Evolutionary conservation across 1,140 invertebrate species (phyloP).

Genomic region (Zaprionus ornatus): DNA sequence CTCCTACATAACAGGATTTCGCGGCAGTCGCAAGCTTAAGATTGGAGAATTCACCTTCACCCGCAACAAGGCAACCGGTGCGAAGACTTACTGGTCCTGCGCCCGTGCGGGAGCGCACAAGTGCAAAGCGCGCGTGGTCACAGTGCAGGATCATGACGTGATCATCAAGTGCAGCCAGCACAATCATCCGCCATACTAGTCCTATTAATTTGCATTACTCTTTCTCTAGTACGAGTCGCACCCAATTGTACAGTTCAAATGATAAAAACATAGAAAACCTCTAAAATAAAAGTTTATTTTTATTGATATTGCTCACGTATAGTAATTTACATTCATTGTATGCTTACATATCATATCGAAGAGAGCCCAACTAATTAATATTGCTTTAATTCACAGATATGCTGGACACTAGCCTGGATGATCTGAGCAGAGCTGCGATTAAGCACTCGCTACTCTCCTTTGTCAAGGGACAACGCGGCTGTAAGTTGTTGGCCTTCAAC

Average conservation of each 20-base stretch:
- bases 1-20: constrained; percentile 81
- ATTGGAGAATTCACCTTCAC: constrained; percentile 81
- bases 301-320: background rate
- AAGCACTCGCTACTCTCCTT: constrained; percentile 71
- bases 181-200: constrained; percentile 83
- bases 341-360: background rate
- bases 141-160: constrained; percentile 75
- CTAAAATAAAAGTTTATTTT: constrained; percentile 29
- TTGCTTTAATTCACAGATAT: constrained; percentile 37
- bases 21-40: constrained; percentile 82
- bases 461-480: constrained; percentile 73
- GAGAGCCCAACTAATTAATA: constrained; percentile 24
- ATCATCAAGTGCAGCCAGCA: constrained; percentile 79
- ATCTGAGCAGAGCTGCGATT: constrained; percentile 40
- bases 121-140: constrained; percentile 82
- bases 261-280: constrained; percentile 30
- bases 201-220: constrained; percentile 16
- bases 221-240: background rate
- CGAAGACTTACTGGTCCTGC: constrained; percentile 83
- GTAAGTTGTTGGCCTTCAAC: constrained; percentile 68
- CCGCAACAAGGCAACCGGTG: constrained; percentile 74
- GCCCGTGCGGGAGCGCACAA: constrained; percentile 81
- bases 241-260: constrained; percentile 44
- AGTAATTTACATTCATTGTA: background rate
- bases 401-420: constrained; percentile 22